Conservation (phyloP, 1,140 invertebrate genomes). For the Caerostris darwini region DNA sequence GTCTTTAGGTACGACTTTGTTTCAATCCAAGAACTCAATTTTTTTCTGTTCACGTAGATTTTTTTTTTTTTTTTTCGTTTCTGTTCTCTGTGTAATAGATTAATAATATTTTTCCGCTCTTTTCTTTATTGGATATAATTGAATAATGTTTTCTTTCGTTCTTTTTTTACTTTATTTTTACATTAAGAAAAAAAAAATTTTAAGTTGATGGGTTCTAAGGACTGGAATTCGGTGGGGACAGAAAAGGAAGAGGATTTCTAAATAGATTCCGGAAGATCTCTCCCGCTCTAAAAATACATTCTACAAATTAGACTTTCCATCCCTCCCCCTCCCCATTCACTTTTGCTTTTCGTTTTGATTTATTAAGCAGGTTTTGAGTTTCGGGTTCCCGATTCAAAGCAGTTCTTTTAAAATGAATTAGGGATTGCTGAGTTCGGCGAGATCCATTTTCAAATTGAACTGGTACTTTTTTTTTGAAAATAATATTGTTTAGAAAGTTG, state of each 20-base stretch:
- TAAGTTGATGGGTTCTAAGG: slow-evolving; percentile 4
- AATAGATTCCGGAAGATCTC: background rate
- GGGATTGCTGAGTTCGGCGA: background rate
- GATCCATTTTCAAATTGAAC: background rate
- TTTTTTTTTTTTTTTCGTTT: background rate
- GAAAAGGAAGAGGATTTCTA: background rate
- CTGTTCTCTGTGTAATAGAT: background rate
- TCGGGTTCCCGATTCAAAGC: background rate
- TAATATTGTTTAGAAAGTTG: too few species aligned
- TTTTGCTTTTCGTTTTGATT: background rate
- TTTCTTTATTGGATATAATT: background rate
- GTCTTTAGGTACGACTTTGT: slow-evolving; percentile 22
- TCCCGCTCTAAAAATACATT: background rate
- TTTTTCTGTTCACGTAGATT: too few species aligned
- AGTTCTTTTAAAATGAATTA: slow-evolving; percentile 10
- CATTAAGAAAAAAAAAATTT: slow-evolving; percentile 3
- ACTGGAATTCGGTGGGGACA: background rate
- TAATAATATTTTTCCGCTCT: background rate
- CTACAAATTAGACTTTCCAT: background rate
- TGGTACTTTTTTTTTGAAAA: background rate
- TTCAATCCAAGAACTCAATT: background rate
- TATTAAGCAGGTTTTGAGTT: background rate
- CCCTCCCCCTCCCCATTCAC: background rate
- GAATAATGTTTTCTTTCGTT: background rate
- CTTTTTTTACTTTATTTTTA: background rate